Base-by-base conservation (phyloP, 35 echinoderm and acorn worm genomes). In the Heliocidaris erythrogramma region DNA sequence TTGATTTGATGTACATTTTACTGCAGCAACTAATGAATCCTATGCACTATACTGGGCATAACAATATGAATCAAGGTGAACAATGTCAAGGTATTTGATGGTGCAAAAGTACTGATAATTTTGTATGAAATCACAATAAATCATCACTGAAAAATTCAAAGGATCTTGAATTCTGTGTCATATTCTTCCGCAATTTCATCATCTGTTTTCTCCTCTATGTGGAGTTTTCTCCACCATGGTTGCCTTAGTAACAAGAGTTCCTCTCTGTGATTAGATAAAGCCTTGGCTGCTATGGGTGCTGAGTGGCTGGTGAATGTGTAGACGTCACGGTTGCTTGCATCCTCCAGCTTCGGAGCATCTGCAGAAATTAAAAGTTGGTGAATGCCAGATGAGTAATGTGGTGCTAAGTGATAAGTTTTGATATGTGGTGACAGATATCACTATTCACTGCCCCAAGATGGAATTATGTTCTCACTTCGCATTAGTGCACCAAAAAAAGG, bases 141-240 rank as follows among this genome's bases (percentile, higher is more conserved):
- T n/a, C 85, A 89, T 32, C 87, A 8, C 65, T 78, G 18, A 5
- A 21, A 78, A 89, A 4, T 89, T 93, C 87, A 97, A 52, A 97
- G 91, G 27, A 97, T 95, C 47, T 95, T 97, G 94, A 85, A 97
- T 48, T 92, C 91, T 59, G 91, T 92, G 30, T 98, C 96, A 47
- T 98, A 96, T 48, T 94, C 94, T 85, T 88, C 94, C 31, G 95
- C 96, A 27, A 96, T 94, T 85, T 99, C 96, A 32, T 99, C 96
- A 30, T 97, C 95, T 6, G 94, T 96, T 49, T 96, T 99, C 60
- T 99, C 98, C 52, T 95, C 98, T 87, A 96, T 91, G 71, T 99
- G 93, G 42, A 99, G 84, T 92, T 99, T 99, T 93, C 96, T 97
- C 98, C 98, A 99, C 98, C 98, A 99, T 88, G 98, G 98, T 93